Percentiles rank a stretch among this genome's conserved stretches.
Conservation (phyloP, 2,113 vertebrate species). For the Tenrec ecaudatus region DNA sequence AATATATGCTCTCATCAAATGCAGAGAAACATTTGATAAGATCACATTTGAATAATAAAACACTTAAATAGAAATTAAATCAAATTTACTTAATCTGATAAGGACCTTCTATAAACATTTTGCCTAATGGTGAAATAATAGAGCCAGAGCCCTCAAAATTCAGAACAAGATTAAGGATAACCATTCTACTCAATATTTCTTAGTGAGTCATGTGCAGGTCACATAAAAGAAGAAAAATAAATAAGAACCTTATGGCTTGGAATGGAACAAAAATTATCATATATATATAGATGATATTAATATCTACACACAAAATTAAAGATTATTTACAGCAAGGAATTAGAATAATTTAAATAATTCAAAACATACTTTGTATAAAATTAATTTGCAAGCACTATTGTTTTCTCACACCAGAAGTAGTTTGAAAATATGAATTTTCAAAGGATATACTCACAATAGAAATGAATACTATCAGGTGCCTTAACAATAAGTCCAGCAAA, state of each 20-base stretch:
- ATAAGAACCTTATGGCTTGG: neutral
- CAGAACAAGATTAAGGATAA: neutral
- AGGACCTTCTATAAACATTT: neutral
- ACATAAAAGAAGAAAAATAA: neutral
- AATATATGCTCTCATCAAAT: neutral
- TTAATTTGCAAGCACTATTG: neutral
- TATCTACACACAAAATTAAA: neutral
- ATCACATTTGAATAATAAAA: neutral
- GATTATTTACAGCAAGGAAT: neutral
- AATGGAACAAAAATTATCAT: neutral
- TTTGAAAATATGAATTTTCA: neutral
- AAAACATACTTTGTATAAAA: neutral
- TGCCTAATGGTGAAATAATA: neutral
- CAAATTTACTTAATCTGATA: neutral
- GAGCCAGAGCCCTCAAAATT: neutral
- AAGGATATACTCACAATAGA: neutral
- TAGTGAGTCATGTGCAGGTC: neutral
- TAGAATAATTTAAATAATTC: neutral
- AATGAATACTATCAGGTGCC: neutral
- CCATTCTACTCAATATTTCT: neutral
- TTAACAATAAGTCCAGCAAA: neutral
- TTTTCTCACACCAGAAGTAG: slow-evolving; percentile 20
- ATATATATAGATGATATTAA: neutral
- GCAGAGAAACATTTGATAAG: neutral
- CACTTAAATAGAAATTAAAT: neutral